Evolutionary conservation across 2,888 invertebrate species (phyloP), one percentile per base, ranked within the genome.

Genomic region (Drosophila incognita): DNA sequence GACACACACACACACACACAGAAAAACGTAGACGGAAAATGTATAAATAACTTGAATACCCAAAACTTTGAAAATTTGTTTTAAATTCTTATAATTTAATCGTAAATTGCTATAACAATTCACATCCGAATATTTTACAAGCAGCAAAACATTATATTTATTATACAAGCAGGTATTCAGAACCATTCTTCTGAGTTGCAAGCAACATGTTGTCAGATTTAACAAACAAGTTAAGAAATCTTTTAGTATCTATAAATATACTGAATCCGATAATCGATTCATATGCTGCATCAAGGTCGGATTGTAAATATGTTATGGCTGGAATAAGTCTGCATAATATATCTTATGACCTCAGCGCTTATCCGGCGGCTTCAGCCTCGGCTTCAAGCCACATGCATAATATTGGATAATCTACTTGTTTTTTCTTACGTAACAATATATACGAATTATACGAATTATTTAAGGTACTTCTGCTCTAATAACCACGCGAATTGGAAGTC

Each of bases 81-180:
- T 33, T 4, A 33, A 11, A 33, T 33, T 33, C 2, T 4, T 68
- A 60, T 69, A 80, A 68, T 71, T 62, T 67, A 57, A 48, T 56
- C 51, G 51, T 33, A 65, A 65, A 57, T 49, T 53, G 49, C 54
- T 61, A 56, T 61, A 56, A 54, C 69, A 71, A 29, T 73, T 57
- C 67, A 70, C 48, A 67, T 57, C 56, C 21, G 18, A 61, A 57
- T 31, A 52, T 53, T 62, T 53, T 49, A 40, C 38, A 77, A 21
- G 40, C 38, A 24, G 52, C 42, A 57, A 35, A 61, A 15, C 21
- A 71, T 21, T 42, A 40, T 29, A 48, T 49, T 36, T 29, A 31
- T 48, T 29, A 53, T 65, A 48, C 49, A 35, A 67, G 21, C 38
- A 29, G 21, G 27, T 24, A 36, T 60, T 29, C 29, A 29, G n/a